Percentiles rank a stretch among this genome's conserved stretches.
Conservation (phyloP, 2,888 invertebrate species). For the Imbricaverruca yamaguchii region DNA sequence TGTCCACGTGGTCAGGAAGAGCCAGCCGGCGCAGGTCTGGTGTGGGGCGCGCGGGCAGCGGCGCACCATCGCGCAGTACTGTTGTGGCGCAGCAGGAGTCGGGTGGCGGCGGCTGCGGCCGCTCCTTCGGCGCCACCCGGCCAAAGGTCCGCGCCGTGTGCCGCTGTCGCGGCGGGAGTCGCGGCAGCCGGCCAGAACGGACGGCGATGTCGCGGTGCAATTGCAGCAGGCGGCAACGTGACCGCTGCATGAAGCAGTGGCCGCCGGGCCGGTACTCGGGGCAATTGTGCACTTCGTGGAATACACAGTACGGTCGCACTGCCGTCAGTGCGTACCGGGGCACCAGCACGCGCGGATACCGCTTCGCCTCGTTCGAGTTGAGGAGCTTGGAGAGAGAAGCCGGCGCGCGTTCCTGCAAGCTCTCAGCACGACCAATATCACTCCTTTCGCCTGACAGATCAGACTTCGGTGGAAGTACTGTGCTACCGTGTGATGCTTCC, state of each 20-base stretch:
- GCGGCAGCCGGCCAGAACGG: neutral
- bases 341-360: neutral
- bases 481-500: too few species aligned
- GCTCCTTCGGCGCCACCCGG: neutral
- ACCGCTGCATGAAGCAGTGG: neutral
- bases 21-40: neutral
- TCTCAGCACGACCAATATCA: too few species aligned
- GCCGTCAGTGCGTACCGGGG: neutral
- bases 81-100: neutral
- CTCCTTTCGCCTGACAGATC: too few species aligned
- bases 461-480: too few species aligned
- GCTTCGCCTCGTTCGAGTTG: too few species aligned
- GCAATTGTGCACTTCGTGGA: slow-evolving; percentile 10
- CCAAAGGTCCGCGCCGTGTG: slow-evolving; percentile 7
- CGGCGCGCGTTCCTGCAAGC: too few species aligned
- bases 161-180: neutral
- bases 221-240: neutral
- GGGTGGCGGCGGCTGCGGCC: neutral
- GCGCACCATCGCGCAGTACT: neutral
- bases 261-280: neutral
- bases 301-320: neutral
- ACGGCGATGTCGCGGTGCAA: neutral
- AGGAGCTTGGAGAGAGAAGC: too few species aligned
- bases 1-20: neutral
- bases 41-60: neutral